These are phyloP conservation scores for Aricia agestis DNA, from an alignment of 1,140 invertebrate genomes.

Conservation along the genomic window DNA sequence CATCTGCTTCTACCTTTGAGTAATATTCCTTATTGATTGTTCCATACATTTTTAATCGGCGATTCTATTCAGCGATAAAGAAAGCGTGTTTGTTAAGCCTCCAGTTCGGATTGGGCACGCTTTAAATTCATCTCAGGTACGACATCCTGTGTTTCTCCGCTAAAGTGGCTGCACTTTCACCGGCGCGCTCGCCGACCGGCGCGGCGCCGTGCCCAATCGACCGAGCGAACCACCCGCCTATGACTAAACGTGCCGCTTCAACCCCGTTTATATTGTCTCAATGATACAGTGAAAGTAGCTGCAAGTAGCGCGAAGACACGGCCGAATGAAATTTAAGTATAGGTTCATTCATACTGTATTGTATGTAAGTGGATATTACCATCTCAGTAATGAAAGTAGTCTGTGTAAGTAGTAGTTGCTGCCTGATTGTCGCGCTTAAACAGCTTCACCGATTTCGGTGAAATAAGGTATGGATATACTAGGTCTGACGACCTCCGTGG, in stretches of 20 bases:
- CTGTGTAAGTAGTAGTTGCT: no score
- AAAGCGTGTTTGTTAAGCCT: not conserved
- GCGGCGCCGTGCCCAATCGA: slow-evolving; percentile 16
- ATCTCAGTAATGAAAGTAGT: no score
- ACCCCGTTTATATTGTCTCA: slow-evolving; percentile 12
- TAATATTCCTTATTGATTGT: no score
- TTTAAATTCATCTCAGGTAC: slow-evolving; percentile 23
- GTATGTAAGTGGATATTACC: no score
- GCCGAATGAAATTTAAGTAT: not conserved
- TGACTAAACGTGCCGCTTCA: slow-evolving; percentile 9
- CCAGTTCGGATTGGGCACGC: not conserved
- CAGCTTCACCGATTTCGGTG: no score
- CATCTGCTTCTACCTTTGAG: no score
- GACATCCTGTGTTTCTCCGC: slow-evolving; percentile 24
- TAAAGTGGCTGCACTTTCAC: slow-evolving; percentile 19
- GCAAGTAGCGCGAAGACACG: not conserved
- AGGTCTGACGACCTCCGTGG: no score
- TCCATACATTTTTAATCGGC: no score
- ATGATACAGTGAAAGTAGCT: not conserved
- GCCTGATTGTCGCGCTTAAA: no score
- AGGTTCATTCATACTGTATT: no score
- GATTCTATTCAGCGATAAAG: no score
- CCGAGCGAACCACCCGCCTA: slow-evolving; percentile 15
- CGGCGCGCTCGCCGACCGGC: slow-evolving; percentile 8
- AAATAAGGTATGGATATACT: no score